A percentile compares a stretch with the other conserved stretches of the same genome.
Evolutionary conservation across 2,888 invertebrate genomes (phyloP).

Genomic region (Hemaris fuciformis): DNA sequence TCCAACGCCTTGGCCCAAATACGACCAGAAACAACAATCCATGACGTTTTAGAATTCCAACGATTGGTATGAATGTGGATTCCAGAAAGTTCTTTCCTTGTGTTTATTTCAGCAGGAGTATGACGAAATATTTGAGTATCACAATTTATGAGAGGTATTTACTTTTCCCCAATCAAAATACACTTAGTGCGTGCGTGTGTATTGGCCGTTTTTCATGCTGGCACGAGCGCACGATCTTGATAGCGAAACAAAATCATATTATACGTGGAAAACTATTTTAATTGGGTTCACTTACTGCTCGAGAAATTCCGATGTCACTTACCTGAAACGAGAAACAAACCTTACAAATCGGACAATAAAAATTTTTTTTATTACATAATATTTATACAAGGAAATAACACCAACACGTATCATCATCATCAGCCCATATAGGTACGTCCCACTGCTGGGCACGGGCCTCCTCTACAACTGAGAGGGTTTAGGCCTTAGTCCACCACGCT

Average conservation of each 20-base stretch:
- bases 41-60: slow-evolving; percentile 7
- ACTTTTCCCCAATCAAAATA: slow-evolving; percentile 7
- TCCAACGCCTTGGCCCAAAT: slow-evolving; percentile 7
- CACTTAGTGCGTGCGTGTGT: slow-evolving; percentile 7
- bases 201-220: not conserved
- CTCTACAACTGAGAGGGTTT: no score
- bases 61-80: not conserved
- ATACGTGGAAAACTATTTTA: slow-evolving; percentile 2
- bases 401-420: not conserved
- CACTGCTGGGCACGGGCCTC: no score
- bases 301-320: slow-evolving; percentile 8
- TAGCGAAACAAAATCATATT: not conserved
- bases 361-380: not conserved
- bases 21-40: not conserved
- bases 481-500: no score
- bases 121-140: not conserved
- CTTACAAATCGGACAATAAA: not conserved
- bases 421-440: no score
- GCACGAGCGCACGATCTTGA: slow-evolving; percentile 1
- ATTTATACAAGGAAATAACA: not conserved
- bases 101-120: not conserved
- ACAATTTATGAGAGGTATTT: slow-evolving; percentile 4
- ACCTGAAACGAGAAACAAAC: slow-evolving; percentile 16
- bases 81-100: slow-evolving; percentile 1
- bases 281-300: slow-evolving; percentile 9